Percentiles rank a stretch among this genome's conserved stretches.
These are phyloP conservation scores for Acrocephalus kingi DNA, from an alignment of 2,113 vertebrate species.

Conservation along the genomic window DNA sequence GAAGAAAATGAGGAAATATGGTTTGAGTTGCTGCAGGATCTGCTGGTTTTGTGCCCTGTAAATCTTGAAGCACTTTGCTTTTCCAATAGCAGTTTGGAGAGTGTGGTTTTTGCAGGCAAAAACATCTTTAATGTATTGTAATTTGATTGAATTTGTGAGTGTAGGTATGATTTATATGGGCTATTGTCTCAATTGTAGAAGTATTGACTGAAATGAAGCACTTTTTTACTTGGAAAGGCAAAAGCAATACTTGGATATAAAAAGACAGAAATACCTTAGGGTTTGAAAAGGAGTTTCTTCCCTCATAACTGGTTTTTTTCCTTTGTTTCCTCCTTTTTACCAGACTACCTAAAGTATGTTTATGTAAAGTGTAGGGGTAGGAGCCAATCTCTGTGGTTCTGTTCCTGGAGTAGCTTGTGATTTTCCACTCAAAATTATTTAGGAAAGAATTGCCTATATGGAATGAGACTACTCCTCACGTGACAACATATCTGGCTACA, in stretches of 20 bases:
- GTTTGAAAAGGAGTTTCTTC: neutral
- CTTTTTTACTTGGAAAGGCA: neutral
- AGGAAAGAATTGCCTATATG: neutral
- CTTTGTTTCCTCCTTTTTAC: neutral
- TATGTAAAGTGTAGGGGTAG: accelerated
- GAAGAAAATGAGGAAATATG: neutral
- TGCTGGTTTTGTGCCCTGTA: neutral
- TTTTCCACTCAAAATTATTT: neutral
- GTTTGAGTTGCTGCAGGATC: neutral
- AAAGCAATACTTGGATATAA: neutral
- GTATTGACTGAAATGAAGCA: neutral
- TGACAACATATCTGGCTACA: neutral
- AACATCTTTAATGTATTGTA: neutral
- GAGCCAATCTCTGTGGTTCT: neutral
- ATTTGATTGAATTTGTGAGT: neutral
- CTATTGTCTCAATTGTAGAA: neutral
- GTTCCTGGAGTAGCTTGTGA: neutral
- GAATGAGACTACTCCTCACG: neutral
- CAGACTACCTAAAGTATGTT: neutral
- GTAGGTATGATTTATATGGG: neutral
- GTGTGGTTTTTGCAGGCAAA: neutral
- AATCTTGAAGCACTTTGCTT: slow-evolving; percentile 26
- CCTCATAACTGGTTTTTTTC: neutral
- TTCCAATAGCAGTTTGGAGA: neutral
- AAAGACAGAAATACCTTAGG: neutral